Evolutionary conservation across 1,140 invertebrate species (phyloP).

Genomic region (Hylaeus anthracinus): DNA sequence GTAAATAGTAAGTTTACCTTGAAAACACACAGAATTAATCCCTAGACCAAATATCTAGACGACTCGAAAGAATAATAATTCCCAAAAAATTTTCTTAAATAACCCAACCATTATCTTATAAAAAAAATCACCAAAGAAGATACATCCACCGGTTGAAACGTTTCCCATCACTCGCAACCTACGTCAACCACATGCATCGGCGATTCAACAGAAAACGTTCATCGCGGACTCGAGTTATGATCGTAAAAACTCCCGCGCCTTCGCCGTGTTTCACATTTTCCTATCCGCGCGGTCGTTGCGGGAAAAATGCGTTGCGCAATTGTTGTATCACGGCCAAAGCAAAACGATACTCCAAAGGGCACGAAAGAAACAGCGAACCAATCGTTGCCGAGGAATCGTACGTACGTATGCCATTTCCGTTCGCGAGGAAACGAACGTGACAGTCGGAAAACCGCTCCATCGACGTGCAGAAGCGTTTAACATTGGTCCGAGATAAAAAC

Average conservation of each 20-base stretch:
- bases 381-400: neutral
- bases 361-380: neutral
- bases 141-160: neutral
- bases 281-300: neutral
- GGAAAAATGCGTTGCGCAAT: constrained; percentile 17
- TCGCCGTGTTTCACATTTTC: neutral
- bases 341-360: constrained; percentile 16
- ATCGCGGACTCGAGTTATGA: neutral
- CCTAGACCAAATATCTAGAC: no score
- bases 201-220: constrained; percentile 5
- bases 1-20: no score
- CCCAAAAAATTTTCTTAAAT: no score
- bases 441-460: constrained; percentile 1
- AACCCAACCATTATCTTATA: no score
- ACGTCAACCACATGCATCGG: neutral
- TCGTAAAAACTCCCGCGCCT: constrained; percentile 22
- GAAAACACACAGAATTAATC: no score
- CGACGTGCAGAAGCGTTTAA: constrained; percentile 22
- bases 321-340: constrained; percentile 19
- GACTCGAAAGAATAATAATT: no score
- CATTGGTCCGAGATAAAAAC: constrained; percentile 22
- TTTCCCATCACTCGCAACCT: neutral
- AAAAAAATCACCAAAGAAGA: no score
- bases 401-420: neutral
- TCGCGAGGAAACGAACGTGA: neutral